Conservation (phyloP, 2,113 vertebrate species). For the Bubalus kerabau region DNA sequence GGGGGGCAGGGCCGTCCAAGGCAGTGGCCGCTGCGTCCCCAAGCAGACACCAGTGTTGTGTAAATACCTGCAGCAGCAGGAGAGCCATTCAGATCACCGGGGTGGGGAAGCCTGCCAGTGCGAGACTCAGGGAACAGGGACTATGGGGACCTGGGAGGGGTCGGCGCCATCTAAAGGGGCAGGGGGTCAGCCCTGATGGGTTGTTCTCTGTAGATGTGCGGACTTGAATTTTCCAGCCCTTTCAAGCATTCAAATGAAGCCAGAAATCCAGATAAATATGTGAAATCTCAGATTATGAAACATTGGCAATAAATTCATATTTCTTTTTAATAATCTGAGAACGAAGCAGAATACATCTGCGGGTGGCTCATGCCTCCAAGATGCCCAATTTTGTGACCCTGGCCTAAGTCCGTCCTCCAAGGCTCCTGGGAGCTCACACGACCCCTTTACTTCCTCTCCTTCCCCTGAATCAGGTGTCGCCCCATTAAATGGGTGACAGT, state of each 20-base stretch:
- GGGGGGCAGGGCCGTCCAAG: not conserved
- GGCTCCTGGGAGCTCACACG: not conserved
- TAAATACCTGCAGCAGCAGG: not conserved
- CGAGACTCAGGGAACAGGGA: accelerated
- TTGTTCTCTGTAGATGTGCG: accelerated
- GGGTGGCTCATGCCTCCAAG: accelerated
- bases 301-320: not conserved
- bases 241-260: not conserved
- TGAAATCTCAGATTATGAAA: not conserved
- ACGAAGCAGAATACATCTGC: not conserved
- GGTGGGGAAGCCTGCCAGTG: not conserved
- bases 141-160: accelerated
- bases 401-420: not conserved
- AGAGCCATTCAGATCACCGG: not conserved
- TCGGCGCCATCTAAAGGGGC: not conserved
- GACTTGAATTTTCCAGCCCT: no score
- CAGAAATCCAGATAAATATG: not conserved
- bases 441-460: not conserved
- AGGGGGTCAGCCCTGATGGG: not conserved
- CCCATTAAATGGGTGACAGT: not conserved
- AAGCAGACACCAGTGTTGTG: not conserved
- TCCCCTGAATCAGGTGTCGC: not conserved
- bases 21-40: not conserved
- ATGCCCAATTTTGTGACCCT: not conserved
- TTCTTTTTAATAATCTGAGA: not conserved